Conservation (phyloP, 2,797 vertebrate genomes). For the Intellagama lesueurii region DNA sequence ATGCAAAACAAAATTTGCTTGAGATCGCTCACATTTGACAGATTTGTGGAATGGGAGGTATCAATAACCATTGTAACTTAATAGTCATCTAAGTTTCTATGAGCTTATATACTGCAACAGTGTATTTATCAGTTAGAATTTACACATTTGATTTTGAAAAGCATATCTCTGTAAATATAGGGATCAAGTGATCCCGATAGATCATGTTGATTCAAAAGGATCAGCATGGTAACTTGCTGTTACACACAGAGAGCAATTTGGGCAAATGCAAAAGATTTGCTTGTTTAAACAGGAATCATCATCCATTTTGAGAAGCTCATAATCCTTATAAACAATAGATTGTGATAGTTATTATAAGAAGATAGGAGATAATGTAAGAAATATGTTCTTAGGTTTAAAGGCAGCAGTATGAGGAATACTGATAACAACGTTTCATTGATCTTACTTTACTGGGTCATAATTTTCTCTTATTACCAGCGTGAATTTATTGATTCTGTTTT, state of each 20-base stretch:
- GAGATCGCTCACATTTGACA: background rate
- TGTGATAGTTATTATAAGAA: no score
- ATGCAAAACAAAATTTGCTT: background rate
- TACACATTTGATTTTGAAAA: background rate
- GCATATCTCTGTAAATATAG: background rate
- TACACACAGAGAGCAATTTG: background rate
- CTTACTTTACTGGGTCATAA: background rate
- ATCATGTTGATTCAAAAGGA: background rate
- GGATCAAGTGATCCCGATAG: no score
- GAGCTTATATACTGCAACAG: background rate
- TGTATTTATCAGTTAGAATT: background rate
- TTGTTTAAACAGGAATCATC: background rate
- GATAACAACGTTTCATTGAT: background rate
- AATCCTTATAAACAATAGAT: background rate
- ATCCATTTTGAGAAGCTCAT: background rate
- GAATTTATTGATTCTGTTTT: background rate
- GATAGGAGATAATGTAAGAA: no score
- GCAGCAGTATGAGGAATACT: background rate
- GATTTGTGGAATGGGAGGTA: background rate
- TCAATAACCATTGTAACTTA: constrained; percentile 1
- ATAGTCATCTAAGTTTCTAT: background rate
- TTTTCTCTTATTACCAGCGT: background rate
- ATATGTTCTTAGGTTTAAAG: background rate
- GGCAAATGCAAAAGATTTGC: background rate
- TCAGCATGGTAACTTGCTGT: background rate